Conservation (phyloP, 2,797 vertebrate genomes). For the Oryzias dopingdopingensis region DNA sequence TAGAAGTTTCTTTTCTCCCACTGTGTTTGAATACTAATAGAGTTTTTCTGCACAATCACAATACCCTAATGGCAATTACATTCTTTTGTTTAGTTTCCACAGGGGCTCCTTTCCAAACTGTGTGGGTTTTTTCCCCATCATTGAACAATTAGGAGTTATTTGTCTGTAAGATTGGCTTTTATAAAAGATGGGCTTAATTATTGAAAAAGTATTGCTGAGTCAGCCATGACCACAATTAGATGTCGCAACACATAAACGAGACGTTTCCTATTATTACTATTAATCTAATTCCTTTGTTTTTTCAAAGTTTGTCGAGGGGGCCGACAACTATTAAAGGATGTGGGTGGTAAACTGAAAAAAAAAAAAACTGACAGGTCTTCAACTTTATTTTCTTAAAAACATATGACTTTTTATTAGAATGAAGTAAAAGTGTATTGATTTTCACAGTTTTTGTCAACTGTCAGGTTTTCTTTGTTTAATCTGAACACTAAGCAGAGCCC, state of each 20-base stretch:
- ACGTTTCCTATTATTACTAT: slow-evolving; percentile 14
- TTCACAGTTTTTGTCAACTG: slow-evolving; percentile 48
- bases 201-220: slow-evolving; percentile 59
- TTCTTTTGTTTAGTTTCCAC: slow-evolving; percentile 79
- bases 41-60: slow-evolving; percentile 75
- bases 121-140: slow-evolving; percentile 64
- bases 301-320: too few species aligned
- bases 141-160: slow-evolving; percentile 82
- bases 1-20: slow-evolving; percentile 78
- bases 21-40: slow-evolving; percentile 80
- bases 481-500: slow-evolving; percentile 44
- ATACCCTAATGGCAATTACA: slow-evolving; percentile 80
- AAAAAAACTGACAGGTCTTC: not conserved
- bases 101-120: slow-evolving; percentile 76
- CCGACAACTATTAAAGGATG: too few species aligned
- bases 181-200: slow-evolving; percentile 73
- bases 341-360: slow-evolving; percentile 1
- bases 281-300: slow-evolving; percentile 9
- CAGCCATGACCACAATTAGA: slow-evolving; percentile 46
- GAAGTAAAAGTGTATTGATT: slow-evolving; percentile 43
- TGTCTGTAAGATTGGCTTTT: slow-evolving; percentile 80
- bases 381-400: too few species aligned
- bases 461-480: slow-evolving; percentile 23
- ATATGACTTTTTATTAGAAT: not conserved
- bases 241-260: slow-evolving; percentile 29